Conservation (phyloP, 2,888 invertebrate genomes). For the Anthophora plumipes region DNA sequence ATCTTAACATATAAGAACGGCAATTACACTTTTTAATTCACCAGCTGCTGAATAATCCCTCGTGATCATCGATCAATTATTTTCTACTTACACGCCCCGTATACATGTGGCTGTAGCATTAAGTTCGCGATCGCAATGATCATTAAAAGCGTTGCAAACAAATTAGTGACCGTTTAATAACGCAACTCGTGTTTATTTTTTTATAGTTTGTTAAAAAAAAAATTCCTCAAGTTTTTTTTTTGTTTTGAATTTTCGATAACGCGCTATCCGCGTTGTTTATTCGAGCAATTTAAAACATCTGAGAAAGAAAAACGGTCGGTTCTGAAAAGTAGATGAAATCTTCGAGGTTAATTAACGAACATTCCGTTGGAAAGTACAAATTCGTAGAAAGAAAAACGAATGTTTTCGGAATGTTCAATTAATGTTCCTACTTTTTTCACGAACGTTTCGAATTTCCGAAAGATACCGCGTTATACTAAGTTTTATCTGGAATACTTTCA, state of each 20-base stretch:
- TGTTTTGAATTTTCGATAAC: neutral
- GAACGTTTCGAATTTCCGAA: too few species aligned
- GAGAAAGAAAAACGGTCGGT: too few species aligned
- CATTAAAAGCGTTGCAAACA: neutral
- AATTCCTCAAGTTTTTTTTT: too few species aligned
- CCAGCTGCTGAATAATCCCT: neutral
- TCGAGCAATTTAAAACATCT: neutral
- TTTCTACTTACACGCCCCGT: neutral
- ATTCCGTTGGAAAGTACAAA: too few species aligned
- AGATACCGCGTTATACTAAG: too few species aligned
- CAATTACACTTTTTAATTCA: neutral
- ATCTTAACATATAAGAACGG: neutral
- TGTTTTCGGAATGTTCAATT: too few species aligned
- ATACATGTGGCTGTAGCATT: neutral
- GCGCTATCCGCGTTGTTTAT: neutral
- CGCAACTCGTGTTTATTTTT: neutral
- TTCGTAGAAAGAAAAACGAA: too few species aligned
- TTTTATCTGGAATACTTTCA: neutral
- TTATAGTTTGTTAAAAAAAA: neutral
- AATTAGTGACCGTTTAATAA: neutral
- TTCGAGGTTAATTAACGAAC: too few species aligned
- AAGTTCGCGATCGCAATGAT: neutral
- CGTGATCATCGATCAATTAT: neutral
- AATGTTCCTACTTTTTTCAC: too few species aligned
- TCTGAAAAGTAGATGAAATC: too few species aligned